Evolutionary conservation across 2,888 invertebrate species (phyloP).

Genomic region (Branchellion lobata): DNA sequence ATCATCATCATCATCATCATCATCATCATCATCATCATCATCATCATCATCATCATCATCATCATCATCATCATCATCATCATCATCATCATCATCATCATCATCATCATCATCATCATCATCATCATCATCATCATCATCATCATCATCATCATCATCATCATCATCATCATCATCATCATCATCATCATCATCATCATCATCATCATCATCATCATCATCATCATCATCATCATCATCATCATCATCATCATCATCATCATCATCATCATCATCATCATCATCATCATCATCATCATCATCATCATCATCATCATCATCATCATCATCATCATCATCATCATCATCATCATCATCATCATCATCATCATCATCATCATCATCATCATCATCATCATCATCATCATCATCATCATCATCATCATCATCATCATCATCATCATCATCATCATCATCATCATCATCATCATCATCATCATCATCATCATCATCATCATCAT

Average conservation of each 20-base stretch:
- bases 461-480: slow-evolving; percentile 58
- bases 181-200: slow-evolving; percentile 58
- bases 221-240: slow-evolving; percentile 58
- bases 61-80: slow-evolving; percentile 27
- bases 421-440: slow-evolving; percentile 58
- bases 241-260: slow-evolving; percentile 58
- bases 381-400: slow-evolving; percentile 58
- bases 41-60: slow-evolving; percentile 58
- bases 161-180: slow-evolving; percentile 58
- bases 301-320: slow-evolving; percentile 58
- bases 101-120: slow-evolving; percentile 58
- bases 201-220: slow-evolving; percentile 58
- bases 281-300: slow-evolving; percentile 58
- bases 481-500: slow-evolving; percentile 27
- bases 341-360: slow-evolving; percentile 58
- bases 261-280: slow-evolving; percentile 58
- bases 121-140: slow-evolving; percentile 58
- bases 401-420: slow-evolving; percentile 58
- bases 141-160: slow-evolving; percentile 59
- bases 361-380: slow-evolving; percentile 59
- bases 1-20: slow-evolving; percentile 58
- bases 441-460: slow-evolving; percentile 58
- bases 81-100: slow-evolving; percentile 58
- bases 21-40: slow-evolving; percentile 58
- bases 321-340: slow-evolving; percentile 59